Conservation (phyloP, 2,113 vertebrate genomes). For the Poeciliopsis occidentalis region DNA sequence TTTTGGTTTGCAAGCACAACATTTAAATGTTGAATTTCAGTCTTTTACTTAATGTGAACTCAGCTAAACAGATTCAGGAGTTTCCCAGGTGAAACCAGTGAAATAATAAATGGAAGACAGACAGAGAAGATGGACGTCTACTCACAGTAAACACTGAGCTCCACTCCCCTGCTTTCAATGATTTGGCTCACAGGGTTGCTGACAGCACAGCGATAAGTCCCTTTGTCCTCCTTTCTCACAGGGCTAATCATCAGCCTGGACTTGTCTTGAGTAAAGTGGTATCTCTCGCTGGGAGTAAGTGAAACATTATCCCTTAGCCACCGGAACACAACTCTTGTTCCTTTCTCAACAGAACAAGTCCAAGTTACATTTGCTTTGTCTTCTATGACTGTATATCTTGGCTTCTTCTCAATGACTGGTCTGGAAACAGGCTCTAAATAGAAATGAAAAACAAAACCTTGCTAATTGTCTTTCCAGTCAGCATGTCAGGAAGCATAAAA, state of each 20-base stretch:
- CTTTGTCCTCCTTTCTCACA: slow-evolving; percentile 79
- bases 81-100: background rate
- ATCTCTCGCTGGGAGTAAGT: slow-evolving; percentile 52
- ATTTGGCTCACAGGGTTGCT: slow-evolving; percentile 71
- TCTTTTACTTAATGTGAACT: background rate
- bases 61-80: no score
- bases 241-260: slow-evolving; percentile 72
- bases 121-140: slow-evolving; percentile 10
- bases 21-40: no score
- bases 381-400: slow-evolving; percentile 70
- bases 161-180: slow-evolving; percentile 45
- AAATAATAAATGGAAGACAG: background rate
- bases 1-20: background rate
- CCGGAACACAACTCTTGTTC: slow-evolving; percentile 74
- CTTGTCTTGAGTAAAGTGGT: slow-evolving; percentile 67
- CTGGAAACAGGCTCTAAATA: slow-evolving; percentile 74
- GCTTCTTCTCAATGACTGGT: slow-evolving; percentile 70
- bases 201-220: slow-evolving; percentile 74
- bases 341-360: slow-evolving; percentile 75
- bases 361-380: slow-evolving; percentile 78
- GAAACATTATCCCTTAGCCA: slow-evolving; percentile 70
- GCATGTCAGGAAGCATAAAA: background rate
- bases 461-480: background rate
- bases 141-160: slow-evolving; percentile 82
- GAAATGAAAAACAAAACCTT: background rate